These are phyloP conservation scores for Charadrius vociferus DNA, from an alignment of 2,113 vertebrate genomes.

Conservation along the genomic window DNA sequence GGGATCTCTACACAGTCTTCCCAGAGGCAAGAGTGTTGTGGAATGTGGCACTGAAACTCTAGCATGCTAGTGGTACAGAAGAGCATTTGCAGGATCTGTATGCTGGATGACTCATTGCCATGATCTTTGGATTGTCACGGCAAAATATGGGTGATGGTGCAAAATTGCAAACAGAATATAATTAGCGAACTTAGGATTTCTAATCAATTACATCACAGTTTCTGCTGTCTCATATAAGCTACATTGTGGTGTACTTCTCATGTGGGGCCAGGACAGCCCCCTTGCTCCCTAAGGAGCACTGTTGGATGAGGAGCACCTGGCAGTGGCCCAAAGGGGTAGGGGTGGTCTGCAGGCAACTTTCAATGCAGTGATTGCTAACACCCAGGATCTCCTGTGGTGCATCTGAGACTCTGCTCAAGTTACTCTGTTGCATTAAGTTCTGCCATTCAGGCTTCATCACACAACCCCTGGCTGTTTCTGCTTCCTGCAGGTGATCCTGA, in stretches of 20 bases:
- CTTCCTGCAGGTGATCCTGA: slow-evolving; percentile 81
- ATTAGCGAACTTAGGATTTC: not conserved
- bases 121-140: not conserved
- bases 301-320: not conserved
- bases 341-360: not conserved
- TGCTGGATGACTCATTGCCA: not conserved
- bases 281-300: not conserved
- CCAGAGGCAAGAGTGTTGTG: not conserved
- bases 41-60: not conserved
- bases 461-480: not conserved
- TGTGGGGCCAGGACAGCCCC: not conserved
- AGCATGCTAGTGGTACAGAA: not conserved
- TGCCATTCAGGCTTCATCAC: not conserved
- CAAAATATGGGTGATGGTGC: accelerated
- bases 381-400: not conserved
- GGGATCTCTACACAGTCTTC: not conserved
- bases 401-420: not conserved
- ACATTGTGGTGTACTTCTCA: not conserved
- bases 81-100: not conserved
- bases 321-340: not conserved
- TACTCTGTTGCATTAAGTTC: not conserved
- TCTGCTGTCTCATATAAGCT: not conserved
- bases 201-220: not conserved
- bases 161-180: not conserved
- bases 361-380: not conserved